Base-by-base conservation (phyloP, 1,140 invertebrate species). In the Drosophila sproati region DNA sequence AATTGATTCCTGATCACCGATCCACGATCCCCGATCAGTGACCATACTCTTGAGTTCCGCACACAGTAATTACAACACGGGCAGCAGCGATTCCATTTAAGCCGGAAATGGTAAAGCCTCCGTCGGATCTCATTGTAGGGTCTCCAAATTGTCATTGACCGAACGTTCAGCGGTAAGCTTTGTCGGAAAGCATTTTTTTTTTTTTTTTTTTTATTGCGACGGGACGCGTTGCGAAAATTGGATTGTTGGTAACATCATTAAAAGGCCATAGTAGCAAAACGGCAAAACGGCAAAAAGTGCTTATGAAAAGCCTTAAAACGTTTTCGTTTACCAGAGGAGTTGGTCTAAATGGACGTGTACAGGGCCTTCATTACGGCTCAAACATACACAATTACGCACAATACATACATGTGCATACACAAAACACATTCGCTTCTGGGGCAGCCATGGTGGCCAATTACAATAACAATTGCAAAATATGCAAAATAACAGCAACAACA, bases 301-400 rank as follows among this genome's bases (percentile, higher is more conserved):
- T 70, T 72, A 81, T 85, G 78, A 89, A 89, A 90, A 81, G 81
- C 86, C 69, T 82, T 85, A 89, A 89, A 90, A 90, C 85, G 85
- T 89, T 89, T 81, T 89, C 85, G 85, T 89, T 89, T 89, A 89
- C 78, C 48, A 76, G 62, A 85, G 82, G 85, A 90, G 81, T 80
- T 80, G 80, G 70, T 50, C 73, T 67, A 87, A 87, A 80, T 83
- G 85, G 75, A 51, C 47, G 51, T 50, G 60, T 54, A 41, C 45
- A 57, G 52, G 78, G 75, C 75, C 71, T 54, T 52, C 59, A 85
- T 85, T 86, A 72, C 54, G 41, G 52, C 41, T 2, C 37, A 35
- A 4, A 63, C 57, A 61, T 4, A 12, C 45, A 41, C 47, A 34
- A 48, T 34, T 8, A 28, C 10, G 70, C 31, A 47, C 20, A 77